Base-by-base conservation (phyloP, 1,140 invertebrate genomes). In the Magallana gigas region DNA sequence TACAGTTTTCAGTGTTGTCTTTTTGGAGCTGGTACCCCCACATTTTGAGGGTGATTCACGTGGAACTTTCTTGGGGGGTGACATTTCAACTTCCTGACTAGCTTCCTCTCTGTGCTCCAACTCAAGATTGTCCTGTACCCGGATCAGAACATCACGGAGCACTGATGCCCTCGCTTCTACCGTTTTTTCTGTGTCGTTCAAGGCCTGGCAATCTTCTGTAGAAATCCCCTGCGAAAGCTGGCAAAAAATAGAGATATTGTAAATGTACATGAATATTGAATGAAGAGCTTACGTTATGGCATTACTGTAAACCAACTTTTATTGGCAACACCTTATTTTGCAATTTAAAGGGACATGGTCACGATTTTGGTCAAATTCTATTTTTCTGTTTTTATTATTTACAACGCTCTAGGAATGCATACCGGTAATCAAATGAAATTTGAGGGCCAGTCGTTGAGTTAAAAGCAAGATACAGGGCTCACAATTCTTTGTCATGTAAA, bases 21-120 rank as follows among this genome's bases (percentile, higher is more conserved):
- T 76, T 29, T 23, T 76, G 12, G 9, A 12, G 5, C 68, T 76
- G 14, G 68, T 29, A 12, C 0, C 23, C 11, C 23, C 36, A 11
- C 23, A 3, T 36, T 76, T 76, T 29, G 23, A 71, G 7, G 18
- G 23, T 29, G 18, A 76, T 29, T 76, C 36, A 8, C 68, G 23
- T 2, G 7, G 23, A 12, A 36, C 36, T 76, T 76, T 76, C 36
- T 12, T 36, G 1, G 68, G 68, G 9, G 68, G 68, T 12, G 23
- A 76, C 68, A 76, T 76, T 76, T 76, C 68, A 0, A 76, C 36
- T 9, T 76, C 68, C 36, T 76, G 68, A 76, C 68, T 76, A 29
- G 18, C 68, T 14, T 76, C 68, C 11, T 76, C 68, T 2, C 12
- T 48, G 8, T 76, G 68, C 23, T 76, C 68, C 68, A 76, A 12